A percentile compares a stretch with the other conserved stretches of the same genome.
Evolutionary conservation across 2,888 invertebrate genomes (phyloP).

Genomic region (Apeira syringaria): DNA sequence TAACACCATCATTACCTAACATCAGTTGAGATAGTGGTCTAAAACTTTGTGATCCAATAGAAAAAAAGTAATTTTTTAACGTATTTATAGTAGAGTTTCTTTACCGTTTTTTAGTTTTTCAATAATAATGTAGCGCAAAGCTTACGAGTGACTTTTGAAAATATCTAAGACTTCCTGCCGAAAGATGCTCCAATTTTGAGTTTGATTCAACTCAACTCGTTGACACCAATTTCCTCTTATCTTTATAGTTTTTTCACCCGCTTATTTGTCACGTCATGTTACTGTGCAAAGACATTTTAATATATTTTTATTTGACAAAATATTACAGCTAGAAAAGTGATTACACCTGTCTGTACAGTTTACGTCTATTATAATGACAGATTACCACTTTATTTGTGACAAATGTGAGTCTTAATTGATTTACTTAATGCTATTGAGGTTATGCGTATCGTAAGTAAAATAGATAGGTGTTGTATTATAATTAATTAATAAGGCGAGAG

Average conservation of each 20-base stretch:
- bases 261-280: conserved; percentile 50
- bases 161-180: conserved; percentile 75
- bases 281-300: conserved; percentile 32
- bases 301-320: conserved; percentile 51
- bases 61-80: no score
- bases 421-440: conserved; percentile 8
- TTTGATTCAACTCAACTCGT: conserved; percentile 73
- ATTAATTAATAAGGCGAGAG: conserved; percentile 56
- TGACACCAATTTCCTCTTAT: conserved; percentile 77
- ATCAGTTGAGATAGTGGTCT: no score
- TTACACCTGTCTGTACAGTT: conserved; percentile 26
- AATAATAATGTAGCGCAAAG: no score
- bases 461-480: conserved; percentile 35
- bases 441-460: conserved; percentile 11
- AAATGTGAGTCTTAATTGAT: conserved; percentile 4
- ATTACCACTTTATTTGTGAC: conserved; percentile 8
- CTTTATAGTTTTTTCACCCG: conserved; percentile 55
- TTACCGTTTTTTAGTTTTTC: no score
- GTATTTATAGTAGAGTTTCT: no score
- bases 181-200: conserved; percentile 80
- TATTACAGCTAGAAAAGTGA: conserved; percentile 40
- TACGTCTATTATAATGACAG: conserved; percentile 9
- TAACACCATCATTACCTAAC: no score
- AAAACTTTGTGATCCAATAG: no score
- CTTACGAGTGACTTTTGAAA: conserved; percentile 54